These are phyloP conservation scores for Agelas oroides DNA, from an alignment of 37 sponge, comb jelly and placozoan species.

Conservation along the genomic window DNA sequence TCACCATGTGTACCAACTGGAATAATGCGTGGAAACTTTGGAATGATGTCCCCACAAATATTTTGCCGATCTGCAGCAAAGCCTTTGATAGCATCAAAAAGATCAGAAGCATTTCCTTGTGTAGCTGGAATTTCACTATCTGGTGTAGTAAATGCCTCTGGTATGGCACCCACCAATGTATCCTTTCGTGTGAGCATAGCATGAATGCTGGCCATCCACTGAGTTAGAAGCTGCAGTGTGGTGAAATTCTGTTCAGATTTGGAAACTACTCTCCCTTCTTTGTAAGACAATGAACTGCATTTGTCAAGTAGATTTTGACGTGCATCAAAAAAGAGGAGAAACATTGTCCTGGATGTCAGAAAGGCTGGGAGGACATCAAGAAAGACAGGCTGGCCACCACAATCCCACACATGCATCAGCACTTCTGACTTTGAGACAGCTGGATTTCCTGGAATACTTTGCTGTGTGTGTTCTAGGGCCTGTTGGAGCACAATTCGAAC, in stretches of 20 bases:
- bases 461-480: neutral
- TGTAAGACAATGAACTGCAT: neutral
- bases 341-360: constrained; percentile 47
- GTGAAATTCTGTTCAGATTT: neutral
- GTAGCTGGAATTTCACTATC: too few relatives aligned
- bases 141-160: too few relatives aligned
- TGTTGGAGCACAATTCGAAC: neutral
- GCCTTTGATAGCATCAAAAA: too few relatives aligned
- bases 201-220: constrained; percentile 60
- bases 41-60: neutral
- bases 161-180: neutral
- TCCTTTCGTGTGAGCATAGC: neutral
- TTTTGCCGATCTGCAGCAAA: too few relatives aligned
- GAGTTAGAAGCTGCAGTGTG: constrained; percentile 14
- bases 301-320: constrained; percentile 15
- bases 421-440: neutral
- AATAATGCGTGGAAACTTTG: constrained; percentile 25
- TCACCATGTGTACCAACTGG: constrained; percentile 60
- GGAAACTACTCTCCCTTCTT: constrained; percentile 11
- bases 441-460: too few relatives aligned
- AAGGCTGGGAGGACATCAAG: constrained; percentile 58
- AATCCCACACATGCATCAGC: constrained; percentile 60
- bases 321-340: constrained; percentile 64
- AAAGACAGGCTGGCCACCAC: constrained; percentile 74
- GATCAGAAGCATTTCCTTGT: too few relatives aligned